Percentiles rank a stretch among this genome's conserved stretches.
Conservation (phyloP, 1,140 invertebrate species). For the Belonocnema kinseyi region DNA sequence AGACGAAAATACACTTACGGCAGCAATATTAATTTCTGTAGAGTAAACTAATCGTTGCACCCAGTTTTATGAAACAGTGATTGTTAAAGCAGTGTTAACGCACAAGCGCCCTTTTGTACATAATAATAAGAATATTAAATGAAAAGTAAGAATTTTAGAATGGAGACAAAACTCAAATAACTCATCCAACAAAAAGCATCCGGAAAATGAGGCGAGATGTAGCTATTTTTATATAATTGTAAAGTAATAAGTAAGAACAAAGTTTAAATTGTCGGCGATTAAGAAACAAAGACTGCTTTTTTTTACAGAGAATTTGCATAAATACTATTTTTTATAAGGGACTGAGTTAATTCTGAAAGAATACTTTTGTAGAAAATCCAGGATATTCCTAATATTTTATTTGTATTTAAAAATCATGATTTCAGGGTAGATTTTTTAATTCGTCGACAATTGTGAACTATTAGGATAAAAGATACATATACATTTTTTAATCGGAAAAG, state of each 20-base stretch:
- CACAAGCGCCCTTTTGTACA: constrained; percentile 31
- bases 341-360: too few species aligned
- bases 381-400: neutral
- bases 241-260: neutral
- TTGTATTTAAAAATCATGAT: neutral
- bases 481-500: neutral
- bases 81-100: neutral
- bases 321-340: neutral
- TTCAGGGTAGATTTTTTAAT: neutral
- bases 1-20: neutral
- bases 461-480: neutral
- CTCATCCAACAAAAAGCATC: constrained; percentile 15
- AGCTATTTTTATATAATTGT: constrained; percentile 2
- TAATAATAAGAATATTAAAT: neutral
- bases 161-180: neutral
- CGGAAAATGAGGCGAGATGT: neutral
- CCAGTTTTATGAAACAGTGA: constrained; percentile 12
- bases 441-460: neutral
- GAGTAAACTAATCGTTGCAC: neutral
- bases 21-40: neutral
- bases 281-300: neutral
- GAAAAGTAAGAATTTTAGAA: constrained; percentile 13
- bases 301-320: neutral
- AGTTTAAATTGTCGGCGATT: constrained; percentile 1
- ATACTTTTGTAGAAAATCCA: too few species aligned